Evolutionary conservation across 2,113 vertebrate genomes (phyloP).

Genomic region (Calyptomena viridis): DNA sequence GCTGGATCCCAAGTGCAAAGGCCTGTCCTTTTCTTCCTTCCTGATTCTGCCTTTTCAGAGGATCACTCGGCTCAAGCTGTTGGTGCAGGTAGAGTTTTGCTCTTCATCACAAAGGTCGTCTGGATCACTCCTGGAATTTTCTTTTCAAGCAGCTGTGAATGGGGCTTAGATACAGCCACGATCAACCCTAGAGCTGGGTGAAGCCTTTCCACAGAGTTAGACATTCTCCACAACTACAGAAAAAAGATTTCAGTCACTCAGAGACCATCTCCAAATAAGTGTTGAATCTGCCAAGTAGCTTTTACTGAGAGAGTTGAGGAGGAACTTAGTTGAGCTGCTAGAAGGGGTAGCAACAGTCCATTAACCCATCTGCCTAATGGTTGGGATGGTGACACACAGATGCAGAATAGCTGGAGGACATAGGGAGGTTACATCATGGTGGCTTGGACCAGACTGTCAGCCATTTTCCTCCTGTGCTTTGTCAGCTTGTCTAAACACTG

Average conservation of each 20-base stretch:
- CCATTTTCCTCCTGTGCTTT: background rate
- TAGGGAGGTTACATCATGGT: background rate
- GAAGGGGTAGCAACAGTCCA: background rate
- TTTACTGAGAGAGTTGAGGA: background rate
- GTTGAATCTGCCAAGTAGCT: background rate
- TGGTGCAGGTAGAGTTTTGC: constrained; percentile 84
- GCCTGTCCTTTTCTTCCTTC: constrained; percentile 93
- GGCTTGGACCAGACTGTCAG: background rate
- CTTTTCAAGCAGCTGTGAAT: background rate
- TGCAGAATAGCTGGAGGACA: background rate
- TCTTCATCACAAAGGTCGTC: background rate
- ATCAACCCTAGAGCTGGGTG: background rate
- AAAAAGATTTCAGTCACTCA: background rate
- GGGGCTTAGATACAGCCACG: background rate
- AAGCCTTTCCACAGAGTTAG: background rate
- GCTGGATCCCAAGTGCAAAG: constrained; percentile 86
- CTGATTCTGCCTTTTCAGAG: constrained; percentile 96
- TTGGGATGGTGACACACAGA: background rate
- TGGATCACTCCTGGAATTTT: background rate
- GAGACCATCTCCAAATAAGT: background rate
- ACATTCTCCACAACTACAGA: background rate
- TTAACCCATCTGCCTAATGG: background rate
- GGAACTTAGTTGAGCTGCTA: background rate
- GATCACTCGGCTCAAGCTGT: constrained; percentile 94
- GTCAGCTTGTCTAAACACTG: background rate